A percentile compares a stretch with the other conserved stretches of the same genome.
phyloP scores from a whole-genome alignment of 1,140 invertebrate genomes.

The Drosophila pachea region DNA sequence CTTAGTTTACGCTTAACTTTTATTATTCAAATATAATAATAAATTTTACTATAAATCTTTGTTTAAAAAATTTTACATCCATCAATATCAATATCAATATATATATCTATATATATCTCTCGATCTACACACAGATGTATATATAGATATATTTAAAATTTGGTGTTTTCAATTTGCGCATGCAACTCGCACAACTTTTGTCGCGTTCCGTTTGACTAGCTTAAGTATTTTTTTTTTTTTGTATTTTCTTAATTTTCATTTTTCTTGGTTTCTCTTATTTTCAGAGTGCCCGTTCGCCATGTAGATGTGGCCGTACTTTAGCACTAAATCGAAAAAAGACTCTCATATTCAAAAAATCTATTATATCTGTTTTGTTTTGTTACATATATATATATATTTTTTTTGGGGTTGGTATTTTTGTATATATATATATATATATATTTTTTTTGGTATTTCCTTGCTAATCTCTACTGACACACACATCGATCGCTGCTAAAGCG shows the following conservation, averaged over 20 bases:
- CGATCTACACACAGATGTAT: conserved; percentile 15
- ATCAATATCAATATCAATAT: too few relatives aligned
- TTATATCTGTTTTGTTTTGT: background rate
- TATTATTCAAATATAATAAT: conserved; percentile 54
- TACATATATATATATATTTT: background rate
- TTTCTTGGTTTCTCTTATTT: conserved; percentile 9
- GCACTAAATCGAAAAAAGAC: conserved; percentile 49
- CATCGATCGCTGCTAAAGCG: conserved; percentile 62
- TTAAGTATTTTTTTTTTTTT: conserved; percentile 20
- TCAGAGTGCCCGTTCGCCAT: conserved; percentile 53
- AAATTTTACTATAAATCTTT: conserved; percentile 77
- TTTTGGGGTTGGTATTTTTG: conserved; percentile 1
- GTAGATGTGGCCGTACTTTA: conserved; percentile 68
- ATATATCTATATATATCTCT: conserved; percentile 19
- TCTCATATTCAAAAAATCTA: conserved; percentile 47
- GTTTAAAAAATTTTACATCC: conserved; percentile 66
- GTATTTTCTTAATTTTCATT: conserved; percentile 20
- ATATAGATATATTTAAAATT: conserved; percentile 50
- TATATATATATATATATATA: too few relatives aligned
- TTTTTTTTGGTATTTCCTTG: conserved; percentile 2
- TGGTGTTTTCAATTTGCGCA: conserved; percentile 69
- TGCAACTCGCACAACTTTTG: conserved; percentile 41
- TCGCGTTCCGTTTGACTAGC: conserved; percentile 36
- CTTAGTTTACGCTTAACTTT: too few relatives aligned
- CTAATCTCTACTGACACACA: conserved; percentile 61